Evolutionary conservation across 2,797 vertebrate species (phyloP).

Genomic region (Anguilla pacifica): DNA sequence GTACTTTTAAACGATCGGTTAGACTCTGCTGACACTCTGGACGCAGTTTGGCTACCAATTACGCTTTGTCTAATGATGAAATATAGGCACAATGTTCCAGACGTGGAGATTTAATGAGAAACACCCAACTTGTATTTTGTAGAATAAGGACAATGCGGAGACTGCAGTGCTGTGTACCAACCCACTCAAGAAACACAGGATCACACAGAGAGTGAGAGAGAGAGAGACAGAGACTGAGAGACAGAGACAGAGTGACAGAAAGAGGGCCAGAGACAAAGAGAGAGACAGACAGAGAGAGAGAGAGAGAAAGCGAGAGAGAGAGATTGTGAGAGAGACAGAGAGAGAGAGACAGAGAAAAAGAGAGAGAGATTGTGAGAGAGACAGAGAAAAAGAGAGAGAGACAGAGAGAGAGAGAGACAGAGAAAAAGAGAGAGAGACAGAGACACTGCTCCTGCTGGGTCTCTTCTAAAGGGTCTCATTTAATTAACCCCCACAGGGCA

Average conservation of each 20-base stretch:
- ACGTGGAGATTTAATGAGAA: neutral
- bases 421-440: constrained; percentile 21
- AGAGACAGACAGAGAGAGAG: constrained; percentile 41
- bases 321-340: too few relatives aligned
- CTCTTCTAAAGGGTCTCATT: constrained; percentile 49
- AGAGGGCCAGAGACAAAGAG: neutral
- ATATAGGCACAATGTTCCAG: neutral
- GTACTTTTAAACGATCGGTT: neutral
- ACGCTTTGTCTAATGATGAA: constrained; percentile 21
- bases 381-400: constrained; percentile 38
- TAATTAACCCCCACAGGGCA: constrained; percentile 36
- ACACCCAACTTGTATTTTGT: neutral
- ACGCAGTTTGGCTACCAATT: neutral
- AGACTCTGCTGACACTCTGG: constrained; percentile 14
- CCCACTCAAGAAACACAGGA: constrained; percentile 39
- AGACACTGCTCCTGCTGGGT: constrained; percentile 49
- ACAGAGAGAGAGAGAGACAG: constrained; percentile 41
- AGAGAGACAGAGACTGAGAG: neutral
- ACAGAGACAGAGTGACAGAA: neutral
- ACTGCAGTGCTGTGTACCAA: constrained; percentile 41
- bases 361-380: too few relatives aligned
- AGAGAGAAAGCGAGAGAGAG: too few relatives aligned
- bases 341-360: constrained; percentile 8
- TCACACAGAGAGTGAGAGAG: constrained; percentile 39
- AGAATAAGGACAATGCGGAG: constrained; percentile 12